Base-by-base conservation (phyloP, 2,888 invertebrate genomes). In the Drosophila basisetae region DNA sequence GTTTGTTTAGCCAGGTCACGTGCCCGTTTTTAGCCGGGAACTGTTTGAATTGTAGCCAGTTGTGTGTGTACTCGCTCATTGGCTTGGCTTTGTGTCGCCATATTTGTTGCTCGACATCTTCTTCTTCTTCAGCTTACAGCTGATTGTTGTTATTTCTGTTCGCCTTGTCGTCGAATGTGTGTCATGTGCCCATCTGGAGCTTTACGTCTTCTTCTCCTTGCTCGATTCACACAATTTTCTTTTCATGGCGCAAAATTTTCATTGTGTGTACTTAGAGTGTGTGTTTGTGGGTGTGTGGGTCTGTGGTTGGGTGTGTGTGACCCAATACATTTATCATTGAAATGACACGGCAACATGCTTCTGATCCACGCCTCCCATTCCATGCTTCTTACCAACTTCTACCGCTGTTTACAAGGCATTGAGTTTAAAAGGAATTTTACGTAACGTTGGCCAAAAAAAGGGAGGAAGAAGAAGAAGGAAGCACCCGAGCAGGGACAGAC, bases 311-410 rank as follows among this genome's bases (percentile, higher is more conserved):
- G 47, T 63, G 39, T 70, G 37, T 68, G 68, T 68, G 74, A 71
- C 76, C 73, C 73, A 89, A 90, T 87, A 86, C 89, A 87, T 87
- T 90, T 87, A 90, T 90, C 87, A 84, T 87, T 78, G 87, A 84
- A 84, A 87, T 89, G 87, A 90, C 84, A 89, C 80, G 76, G 87
- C 82, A 82, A 73, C 76, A 74, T 79, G 70, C 61, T 73, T 77
- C 61, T 73, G 78, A 78, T 73, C 70, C 73, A 62, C 31, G 35
- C 67, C 22, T 28, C 6, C 25, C 54, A 2, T 10, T 16, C 54
- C 52, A 16, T 53, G 53, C 33, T 22, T 9, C 16, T 16, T 53
- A 2, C 28, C 62, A 47, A 18, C 33, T 25, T 30, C n/a, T 22
- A 52, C 35, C 13, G 30, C 55, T 60, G 43, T 68, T 61, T 72